These are phyloP conservation scores for Pocillopora damicornis DNA, from an alignment of 64 coral and sea anemone genomes.

Conservation along the genomic window DNA sequence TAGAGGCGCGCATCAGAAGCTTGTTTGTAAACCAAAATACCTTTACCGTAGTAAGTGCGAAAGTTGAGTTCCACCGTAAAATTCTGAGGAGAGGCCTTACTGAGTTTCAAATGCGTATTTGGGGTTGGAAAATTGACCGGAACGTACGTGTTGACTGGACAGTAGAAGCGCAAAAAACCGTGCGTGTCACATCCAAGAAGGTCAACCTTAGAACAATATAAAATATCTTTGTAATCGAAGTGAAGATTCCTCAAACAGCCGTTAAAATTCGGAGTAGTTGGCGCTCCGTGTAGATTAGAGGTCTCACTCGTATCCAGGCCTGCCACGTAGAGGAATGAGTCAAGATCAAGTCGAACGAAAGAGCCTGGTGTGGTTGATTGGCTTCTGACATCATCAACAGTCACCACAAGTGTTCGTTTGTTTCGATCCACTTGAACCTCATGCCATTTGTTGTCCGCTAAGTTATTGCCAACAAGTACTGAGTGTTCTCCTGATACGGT, in stretches of 20 bases:
- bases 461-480: constrained; percentile 55
- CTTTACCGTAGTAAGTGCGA: constrained; percentile 68
- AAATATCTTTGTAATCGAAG: constrained; percentile 66
- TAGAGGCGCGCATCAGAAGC: constrained; percentile 40
- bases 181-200: constrained; percentile 16
- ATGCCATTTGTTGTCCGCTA: constrained; percentile 83
- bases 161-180: constrained; percentile 14
- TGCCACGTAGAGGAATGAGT: constrained; percentile 68
- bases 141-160: constrained; percentile 32
- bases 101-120: constrained; percentile 45
- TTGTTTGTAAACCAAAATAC: constrained; percentile 57
- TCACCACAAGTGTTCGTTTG: neutral
- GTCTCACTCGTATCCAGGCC: constrained; percentile 51
- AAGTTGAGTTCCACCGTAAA: constrained; percentile 68
- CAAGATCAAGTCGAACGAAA: constrained; percentile 57
- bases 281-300: neutral
- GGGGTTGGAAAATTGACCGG: constrained; percentile 67
- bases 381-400: constrained; percentile 25
- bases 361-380: constrained; percentile 17
- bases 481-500: constrained; percentile 23
- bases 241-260: constrained; percentile 68
- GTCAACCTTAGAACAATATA: constrained; percentile 36
- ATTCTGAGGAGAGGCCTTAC: constrained; percentile 38
- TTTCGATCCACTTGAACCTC: constrained; percentile 30
- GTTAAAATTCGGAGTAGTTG: constrained; percentile 46